Base-by-base conservation (phyloP, 1,140 invertebrate species). In the Drosophila ambigua region DNA sequence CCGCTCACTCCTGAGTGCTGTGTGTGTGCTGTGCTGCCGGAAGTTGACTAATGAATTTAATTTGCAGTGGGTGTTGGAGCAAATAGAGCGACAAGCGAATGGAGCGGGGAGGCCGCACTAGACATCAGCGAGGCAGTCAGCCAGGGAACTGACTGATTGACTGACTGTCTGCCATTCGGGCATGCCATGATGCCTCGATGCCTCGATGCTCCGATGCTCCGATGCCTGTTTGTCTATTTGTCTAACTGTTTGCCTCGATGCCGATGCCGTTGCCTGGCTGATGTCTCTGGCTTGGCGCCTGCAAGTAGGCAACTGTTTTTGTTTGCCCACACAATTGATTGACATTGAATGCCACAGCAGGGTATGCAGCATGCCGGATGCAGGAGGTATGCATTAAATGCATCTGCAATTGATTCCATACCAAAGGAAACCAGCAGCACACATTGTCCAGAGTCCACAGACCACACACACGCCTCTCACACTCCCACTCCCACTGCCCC, bases 31-130 rank as follows among this genome's bases (percentile, higher is more conserved):
- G 67, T 53, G 54, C 71, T 75, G 63, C 82, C 84, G 83, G 83
- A 88, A 88, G 83, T 79, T 88, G 83, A 88, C 83, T 88, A 88
- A 88, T 88, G 83, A 88, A 88, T 88, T 88, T 88, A 88, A 88
- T 88, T 88, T 88, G 83, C 83, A 79, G 63, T 82, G 83, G 83
- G 83, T 87, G 83, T 87, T 82, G 83, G 82, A 62, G 83, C 83
- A 88, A 82, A 88, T 81, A 71, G 75, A 87, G 82, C 75, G 79
- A 39, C 35, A 39, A 39, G 35, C 35, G 35, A 2, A 13, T 13
- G 35, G 11, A 4, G 35, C 1, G 11, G 35, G 11, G 35, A 9
- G 4, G 9, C 11, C 9, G 11, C 35, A 11, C 35, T 28, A 66
- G 55, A 8, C 49, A 49, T 35, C 15, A 53, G 54, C 15, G 51